Conservation (phyloP, 2,797 vertebrate genomes). For the Argentina silus region DNA sequence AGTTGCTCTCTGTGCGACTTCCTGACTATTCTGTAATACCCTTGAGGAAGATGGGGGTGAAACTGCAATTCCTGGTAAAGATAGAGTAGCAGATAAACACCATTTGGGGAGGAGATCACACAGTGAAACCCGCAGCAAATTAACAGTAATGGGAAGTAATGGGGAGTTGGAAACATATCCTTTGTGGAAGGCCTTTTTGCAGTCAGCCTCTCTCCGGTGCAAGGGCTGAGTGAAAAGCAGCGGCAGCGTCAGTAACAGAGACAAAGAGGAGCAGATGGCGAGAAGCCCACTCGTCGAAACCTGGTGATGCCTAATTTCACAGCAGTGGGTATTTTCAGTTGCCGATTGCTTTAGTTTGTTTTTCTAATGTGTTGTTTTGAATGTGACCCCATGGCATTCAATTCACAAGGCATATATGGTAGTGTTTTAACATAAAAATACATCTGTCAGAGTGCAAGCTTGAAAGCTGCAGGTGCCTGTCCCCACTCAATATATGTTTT, state of each 20-base stretch:
- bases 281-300: neutral
- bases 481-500: neutral
- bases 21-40: constrained; percentile 13
- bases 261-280: constrained; percentile 21
- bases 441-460: neutral
- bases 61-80: constrained; percentile 9
- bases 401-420: neutral
- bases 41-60: neutral
- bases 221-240: constrained; percentile 51
- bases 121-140: neutral
- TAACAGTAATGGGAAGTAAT: neutral
- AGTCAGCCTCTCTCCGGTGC: constrained; percentile 11
- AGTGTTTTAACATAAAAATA: neutral
- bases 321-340: neutral
- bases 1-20: neutral
- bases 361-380: neutral
- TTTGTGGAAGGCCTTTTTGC: constrained; percentile 28
- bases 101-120: constrained; percentile 43
- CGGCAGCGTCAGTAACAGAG: constrained; percentile 40
- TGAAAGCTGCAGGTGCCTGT: neutral
- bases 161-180: constrained; percentile 38
- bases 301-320: neutral
- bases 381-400: neutral
- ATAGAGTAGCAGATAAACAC: constrained; percentile 30
- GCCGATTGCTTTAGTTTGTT: neutral